Conservation (phyloP, 64 coral and sea anemone species). For the Montipora sp. region DNA sequence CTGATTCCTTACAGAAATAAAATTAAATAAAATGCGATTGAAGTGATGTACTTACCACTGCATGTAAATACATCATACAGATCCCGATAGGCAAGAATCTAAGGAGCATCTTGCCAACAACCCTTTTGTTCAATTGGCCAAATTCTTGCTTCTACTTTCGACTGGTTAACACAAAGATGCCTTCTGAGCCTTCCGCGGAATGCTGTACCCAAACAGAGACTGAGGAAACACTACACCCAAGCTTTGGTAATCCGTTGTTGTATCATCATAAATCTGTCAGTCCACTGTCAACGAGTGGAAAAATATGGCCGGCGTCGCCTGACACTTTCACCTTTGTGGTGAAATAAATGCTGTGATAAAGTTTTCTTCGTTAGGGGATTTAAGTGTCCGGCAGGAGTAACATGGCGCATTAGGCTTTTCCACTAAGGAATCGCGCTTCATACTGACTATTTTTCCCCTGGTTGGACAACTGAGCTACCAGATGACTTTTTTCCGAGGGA, state of each 20-base stretch:
- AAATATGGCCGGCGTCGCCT: no score
- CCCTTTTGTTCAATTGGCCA: neutral
- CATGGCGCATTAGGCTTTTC: no score
- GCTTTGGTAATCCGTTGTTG: neutral
- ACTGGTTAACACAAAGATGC: neutral
- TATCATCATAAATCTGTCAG: constrained; percentile 3
- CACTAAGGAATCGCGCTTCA: no score
- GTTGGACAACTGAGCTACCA: no score
- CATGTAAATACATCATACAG: neutral
- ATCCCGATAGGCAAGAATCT: neutral
- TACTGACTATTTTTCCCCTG: no score
- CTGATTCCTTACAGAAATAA: neutral
- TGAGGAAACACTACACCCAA: neutral
- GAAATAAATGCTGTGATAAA: no score
- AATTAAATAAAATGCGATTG: neutral
- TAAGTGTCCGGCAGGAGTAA: no score
- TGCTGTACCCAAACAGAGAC: neutral
- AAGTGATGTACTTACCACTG: neutral
- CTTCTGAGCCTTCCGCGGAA: neutral
- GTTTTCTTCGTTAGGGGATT: no score
- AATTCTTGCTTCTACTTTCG: neutral
- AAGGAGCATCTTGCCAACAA: neutral
- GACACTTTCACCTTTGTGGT: no score
- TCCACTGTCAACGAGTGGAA: neutral
- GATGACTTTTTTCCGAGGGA: no score